Evolutionary conservation across 1,140 invertebrate genomes (phyloP).

Genomic region (Megalonaias nervosa): DNA sequence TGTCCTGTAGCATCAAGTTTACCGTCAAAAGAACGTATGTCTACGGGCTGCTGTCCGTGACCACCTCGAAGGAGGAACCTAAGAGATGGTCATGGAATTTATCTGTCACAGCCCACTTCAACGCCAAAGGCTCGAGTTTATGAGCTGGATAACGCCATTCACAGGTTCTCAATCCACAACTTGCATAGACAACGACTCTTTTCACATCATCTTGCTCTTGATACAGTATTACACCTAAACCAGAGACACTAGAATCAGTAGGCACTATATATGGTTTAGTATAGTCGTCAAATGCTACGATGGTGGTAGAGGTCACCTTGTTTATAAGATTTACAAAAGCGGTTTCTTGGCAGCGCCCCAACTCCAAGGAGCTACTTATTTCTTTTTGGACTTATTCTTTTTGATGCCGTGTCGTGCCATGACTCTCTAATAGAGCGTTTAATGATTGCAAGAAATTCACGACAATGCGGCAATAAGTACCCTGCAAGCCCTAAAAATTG

Average conservation of each 20-base stretch:
- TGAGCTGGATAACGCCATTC: too few relatives aligned
- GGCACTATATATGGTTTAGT: slow-evolving; percentile 62
- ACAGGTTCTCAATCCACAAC: too few relatives aligned
- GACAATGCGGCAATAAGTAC: slow-evolving; percentile 65
- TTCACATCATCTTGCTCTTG: too few relatives aligned
- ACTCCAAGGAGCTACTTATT: slow-evolving; percentile 1
- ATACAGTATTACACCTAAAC: slow-evolving; percentile 65
- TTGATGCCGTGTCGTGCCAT: slow-evolving; percentile 4
- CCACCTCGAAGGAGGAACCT: too few relatives aligned
- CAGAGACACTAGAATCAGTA: slow-evolving; percentile 69
- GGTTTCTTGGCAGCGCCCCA: slow-evolving; percentile 26
- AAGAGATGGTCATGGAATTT: too few relatives aligned
- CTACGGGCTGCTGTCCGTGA: too few relatives aligned
- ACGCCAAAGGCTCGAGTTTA: too few relatives aligned
- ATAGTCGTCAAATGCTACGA: slow-evolving; percentile 60
- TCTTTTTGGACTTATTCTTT: slow-evolving; percentile 41
- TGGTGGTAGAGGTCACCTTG: slow-evolving; percentile 46
- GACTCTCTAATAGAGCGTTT: slow-evolving; percentile 48
- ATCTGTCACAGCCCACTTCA: too few relatives aligned
- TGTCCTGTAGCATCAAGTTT: too few relatives aligned
- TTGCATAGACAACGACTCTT: too few relatives aligned
- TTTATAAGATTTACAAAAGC: slow-evolving; percentile 53
- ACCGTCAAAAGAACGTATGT: too few relatives aligned
- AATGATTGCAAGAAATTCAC: slow-evolving; percentile 62
- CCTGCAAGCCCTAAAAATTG: slow-evolving; percentile 72